phyloP scores from a whole-genome alignment of 2,113 vertebrate genomes.

The Tylochromis polylepis region DNA sequence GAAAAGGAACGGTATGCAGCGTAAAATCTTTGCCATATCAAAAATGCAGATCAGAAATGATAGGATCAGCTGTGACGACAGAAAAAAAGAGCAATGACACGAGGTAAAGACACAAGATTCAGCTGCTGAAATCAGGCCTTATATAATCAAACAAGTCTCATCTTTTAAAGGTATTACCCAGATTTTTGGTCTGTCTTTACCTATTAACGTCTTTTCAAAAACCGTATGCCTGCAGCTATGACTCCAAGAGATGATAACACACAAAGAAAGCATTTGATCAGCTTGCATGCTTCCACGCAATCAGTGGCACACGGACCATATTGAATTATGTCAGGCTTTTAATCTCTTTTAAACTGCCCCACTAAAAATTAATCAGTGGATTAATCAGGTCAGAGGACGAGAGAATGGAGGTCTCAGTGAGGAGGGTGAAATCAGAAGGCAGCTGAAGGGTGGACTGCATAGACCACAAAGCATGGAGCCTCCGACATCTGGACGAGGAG shows the following conservation, averaged over 20 bases:
- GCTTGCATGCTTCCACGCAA: background rate
- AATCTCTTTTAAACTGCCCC: background rate
- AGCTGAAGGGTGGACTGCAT: background rate
- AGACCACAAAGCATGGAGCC: background rate
- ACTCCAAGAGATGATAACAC: background rate
- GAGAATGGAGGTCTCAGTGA: background rate
- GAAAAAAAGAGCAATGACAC: background rate
- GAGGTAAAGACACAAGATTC: background rate
- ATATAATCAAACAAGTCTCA: background rate
- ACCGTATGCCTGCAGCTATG: background rate
- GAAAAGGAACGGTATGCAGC: background rate
- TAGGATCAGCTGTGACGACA: background rate
- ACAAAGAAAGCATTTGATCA: background rate
- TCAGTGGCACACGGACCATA: background rate
- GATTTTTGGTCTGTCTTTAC: background rate
- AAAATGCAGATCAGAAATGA: background rate
- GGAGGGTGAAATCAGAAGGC: background rate
- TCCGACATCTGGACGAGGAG: slow-evolving; percentile 11
- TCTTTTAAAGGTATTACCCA: background rate
- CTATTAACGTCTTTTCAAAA: background rate
- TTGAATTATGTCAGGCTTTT: background rate
- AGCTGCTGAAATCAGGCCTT: background rate
- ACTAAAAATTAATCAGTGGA: background rate
- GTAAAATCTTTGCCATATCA: background rate
- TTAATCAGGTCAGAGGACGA: background rate